These are phyloP conservation scores for Columba livia DNA, from an alignment of 2,113 vertebrate genomes.

Conservation along the genomic window DNA sequence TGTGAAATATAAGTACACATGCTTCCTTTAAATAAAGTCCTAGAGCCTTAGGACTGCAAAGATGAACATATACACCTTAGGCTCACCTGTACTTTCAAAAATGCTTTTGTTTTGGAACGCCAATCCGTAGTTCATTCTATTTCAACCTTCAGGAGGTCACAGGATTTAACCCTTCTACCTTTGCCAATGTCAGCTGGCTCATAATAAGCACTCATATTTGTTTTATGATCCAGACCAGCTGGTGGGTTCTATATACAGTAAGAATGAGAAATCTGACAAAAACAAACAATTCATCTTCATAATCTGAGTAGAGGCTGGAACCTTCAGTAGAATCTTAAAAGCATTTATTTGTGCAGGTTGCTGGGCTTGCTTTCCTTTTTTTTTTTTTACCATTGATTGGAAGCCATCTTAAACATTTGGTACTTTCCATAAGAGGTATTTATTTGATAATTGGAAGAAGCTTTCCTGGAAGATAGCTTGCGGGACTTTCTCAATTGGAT, in stretches of 20 bases:
- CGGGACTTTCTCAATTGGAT: background rate
- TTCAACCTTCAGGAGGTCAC: constrained; percentile 36
- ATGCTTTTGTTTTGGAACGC: background rate
- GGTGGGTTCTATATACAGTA: constrained; percentile 20
- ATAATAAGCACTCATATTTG: constrained; percentile 31
- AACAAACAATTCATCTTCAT: constrained; percentile 45
- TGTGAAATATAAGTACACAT: background rate
- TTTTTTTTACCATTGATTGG: background rate
- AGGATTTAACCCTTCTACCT: constrained; percentile 23
- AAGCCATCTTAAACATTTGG: background rate
- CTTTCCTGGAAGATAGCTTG: background rate
- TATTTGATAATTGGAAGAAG: background rate
- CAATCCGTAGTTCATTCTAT: background rate
- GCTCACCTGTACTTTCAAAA: background rate
- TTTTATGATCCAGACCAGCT: constrained; percentile 50
- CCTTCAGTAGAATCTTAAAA: constrained; percentile 6
- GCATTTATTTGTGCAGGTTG: constrained; percentile 9
- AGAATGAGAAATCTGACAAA: constrained; percentile 40
- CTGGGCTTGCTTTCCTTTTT: background rate
- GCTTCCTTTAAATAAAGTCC: background rate
- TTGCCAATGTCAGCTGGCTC: constrained; percentile 34
- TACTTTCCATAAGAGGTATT: background rate
- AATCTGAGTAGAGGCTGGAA: background rate
- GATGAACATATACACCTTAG: background rate
- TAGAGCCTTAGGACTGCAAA: background rate